These are phyloP conservation scores for Notospermus geniculatus DNA, from an alignment of 1,140 invertebrate species.

Conservation along the genomic window DNA sequence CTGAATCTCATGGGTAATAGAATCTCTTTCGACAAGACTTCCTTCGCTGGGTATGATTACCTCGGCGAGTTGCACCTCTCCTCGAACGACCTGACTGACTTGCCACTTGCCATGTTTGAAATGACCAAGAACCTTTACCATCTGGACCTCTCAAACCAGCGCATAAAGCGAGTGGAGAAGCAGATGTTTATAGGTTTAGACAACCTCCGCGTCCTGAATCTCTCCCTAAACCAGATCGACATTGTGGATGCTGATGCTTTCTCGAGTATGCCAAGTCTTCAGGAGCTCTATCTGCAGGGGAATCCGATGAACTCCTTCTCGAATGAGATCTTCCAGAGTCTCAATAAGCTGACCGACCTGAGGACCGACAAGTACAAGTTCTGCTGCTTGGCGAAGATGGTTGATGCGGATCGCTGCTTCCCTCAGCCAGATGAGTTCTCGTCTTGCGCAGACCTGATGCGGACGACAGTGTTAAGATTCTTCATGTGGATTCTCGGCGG, in stretches of 20 bases:
- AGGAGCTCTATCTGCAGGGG: not conserved
- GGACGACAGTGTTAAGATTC: conserved; percentile 23
- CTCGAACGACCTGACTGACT: not conserved
- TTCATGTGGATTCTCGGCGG: conserved; percentile 34
- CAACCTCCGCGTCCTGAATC: conserved; percentile 16
- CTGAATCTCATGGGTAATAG: not conserved
- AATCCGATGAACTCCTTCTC: not conserved
- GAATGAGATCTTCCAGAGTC: too few species aligned
- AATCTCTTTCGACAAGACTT: conserved; percentile 20
- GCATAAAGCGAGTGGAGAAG: conserved; percentile 17
- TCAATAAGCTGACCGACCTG: not conserved
- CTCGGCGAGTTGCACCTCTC: conserved; percentile 7
- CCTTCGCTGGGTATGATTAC: conserved; percentile 2
- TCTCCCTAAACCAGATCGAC: not conserved
- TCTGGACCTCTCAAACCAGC: conserved; percentile 14
- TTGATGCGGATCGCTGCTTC: conserved; percentile 24
- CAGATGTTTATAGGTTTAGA: conserved; percentile 23
- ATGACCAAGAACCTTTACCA: too few species aligned
- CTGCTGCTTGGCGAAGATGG: conserved; percentile 28
- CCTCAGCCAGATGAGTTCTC: conserved; percentile 29
- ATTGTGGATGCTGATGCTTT: not conserved
- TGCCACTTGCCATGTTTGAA: too few species aligned
- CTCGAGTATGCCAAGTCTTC: not conserved
- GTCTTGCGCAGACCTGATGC: conserved; percentile 31
- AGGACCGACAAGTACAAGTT: conserved; percentile 24